Evolutionary conservation across 2,888 invertebrate genomes (phyloP).

Genomic region (Stenurella melanura): DNA sequence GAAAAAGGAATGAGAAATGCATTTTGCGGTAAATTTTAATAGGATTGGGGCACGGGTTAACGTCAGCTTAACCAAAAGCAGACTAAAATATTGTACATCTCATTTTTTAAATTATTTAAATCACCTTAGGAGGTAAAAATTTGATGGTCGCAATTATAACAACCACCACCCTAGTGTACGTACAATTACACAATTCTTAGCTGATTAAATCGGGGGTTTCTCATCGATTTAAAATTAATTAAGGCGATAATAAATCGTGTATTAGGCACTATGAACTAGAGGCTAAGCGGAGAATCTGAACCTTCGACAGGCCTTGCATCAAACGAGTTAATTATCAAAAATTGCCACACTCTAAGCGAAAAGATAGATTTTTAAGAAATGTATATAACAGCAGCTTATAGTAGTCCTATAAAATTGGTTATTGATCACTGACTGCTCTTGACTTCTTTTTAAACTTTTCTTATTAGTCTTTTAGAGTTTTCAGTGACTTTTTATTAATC

Average conservation of each 20-base stretch:
- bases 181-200: neutral
- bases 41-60: no score
- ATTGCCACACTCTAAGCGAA: neutral
- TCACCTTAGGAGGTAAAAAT: no score
- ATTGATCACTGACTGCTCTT: slow-evolving; percentile 26
- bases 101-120: no score
- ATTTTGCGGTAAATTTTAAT: no score
- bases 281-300: neutral
- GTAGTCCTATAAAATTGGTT: slow-evolving; percentile 30
- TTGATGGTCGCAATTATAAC: no score
- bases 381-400: slow-evolving; percentile 22
- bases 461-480: slow-evolving; percentile 19
- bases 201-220: neutral
- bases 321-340: slow-evolving; percentile 16
- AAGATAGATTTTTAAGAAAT: slow-evolving; percentile 9
- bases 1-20: no score
- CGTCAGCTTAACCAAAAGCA: no score
- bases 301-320: neutral
- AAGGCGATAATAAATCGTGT: slow-evolving; percentile 2
- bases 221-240: slow-evolving; percentile 10
- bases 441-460: slow-evolving; percentile 27
- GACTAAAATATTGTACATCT: no score
- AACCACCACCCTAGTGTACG: no score
- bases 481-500: slow-evolving; percentile 29
- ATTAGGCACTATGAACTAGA: neutral